A percentile compares a stretch with the other conserved stretches of the same genome.
These are phyloP conservation scores for Drosophila parvula DNA, from an alignment of 1,140 invertebrate species.

Conservation along the genomic window DNA sequence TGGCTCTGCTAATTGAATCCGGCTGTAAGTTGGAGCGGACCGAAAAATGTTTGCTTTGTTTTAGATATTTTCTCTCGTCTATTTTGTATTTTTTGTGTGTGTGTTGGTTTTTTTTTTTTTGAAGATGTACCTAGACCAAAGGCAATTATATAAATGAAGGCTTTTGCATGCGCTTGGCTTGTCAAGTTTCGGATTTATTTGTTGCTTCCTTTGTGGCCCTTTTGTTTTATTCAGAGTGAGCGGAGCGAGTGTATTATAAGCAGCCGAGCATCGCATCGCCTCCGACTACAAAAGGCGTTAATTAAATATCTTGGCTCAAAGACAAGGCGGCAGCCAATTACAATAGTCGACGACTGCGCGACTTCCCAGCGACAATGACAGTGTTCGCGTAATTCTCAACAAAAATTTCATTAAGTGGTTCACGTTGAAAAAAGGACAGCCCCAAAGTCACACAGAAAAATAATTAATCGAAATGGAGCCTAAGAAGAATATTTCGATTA, in stretches of 20 bases:
- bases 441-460: conserved; percentile 14
- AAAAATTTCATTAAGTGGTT: conserved; percentile 79
- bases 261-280: conserved; percentile 26
- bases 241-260: conserved; percentile 20
- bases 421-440: conserved; percentile 27
- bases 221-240: conserved; percentile 14
- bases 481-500: not conserved
- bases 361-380: conserved; percentile 41
- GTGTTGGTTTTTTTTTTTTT: too few relatives aligned
- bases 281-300: conserved; percentile 71
- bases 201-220: conserved; percentile 17
- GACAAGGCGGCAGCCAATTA: conserved; percentile 66
- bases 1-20: conserved; percentile 30
- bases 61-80: not conserved
- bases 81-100: conserved; percentile 3
- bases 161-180: conserved; percentile 45
- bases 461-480: not conserved
- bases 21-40: conserved; percentile 1
- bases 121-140: conserved; percentile 27
- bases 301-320: conserved; percentile 78
- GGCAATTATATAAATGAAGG: conserved; percentile 47
- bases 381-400: conserved; percentile 58
- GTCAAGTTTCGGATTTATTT: conserved; percentile 64
- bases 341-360: conserved; percentile 42
- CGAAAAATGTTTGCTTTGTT: conserved; percentile 17